Base-by-base conservation (phyloP, 1,140 invertebrate genomes). In the Cyrtorhinus lividipennis region DNA sequence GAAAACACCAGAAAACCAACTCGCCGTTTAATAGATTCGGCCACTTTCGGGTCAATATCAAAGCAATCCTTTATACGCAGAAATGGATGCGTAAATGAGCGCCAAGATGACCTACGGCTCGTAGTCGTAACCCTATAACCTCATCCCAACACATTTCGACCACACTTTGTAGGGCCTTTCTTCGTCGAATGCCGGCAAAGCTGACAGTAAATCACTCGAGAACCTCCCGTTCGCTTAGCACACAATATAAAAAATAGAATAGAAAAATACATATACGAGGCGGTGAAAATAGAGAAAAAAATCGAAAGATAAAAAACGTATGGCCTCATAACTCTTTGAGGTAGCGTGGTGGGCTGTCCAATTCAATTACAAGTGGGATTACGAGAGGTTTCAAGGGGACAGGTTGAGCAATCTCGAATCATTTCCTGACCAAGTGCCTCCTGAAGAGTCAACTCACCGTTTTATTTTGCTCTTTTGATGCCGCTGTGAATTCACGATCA, bases 201-300 rank as follows among this genome's bases (percentile, higher is more conserved):
- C 48, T 12, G 48, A 53, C 18, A 5, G 48, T 53, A 53, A 53
- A 53, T 53, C 48, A 53, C 18, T 53, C 48, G 48, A 53, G 20
- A 53, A 53, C 48, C 48, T 53, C 48, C 48, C 10, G 48, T 38
- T 10, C 48, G 48, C 48, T 53, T 53, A 53, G 20, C 48, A 53
- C 48, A 53, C 48, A 53, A 53, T 53, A 53, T 53, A 53, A 53
- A 53, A n/a, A 53, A 53, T 53, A 53, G 48, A 53, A 53, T 13
- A 5, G 20, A 20, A 53, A 53, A 53, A 53, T 10, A 53, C 20
- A 53, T 53, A 20, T 53, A 53, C 48, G 20, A 53, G 48, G 48
- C 10, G 20, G 48, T 15, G 48, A 22, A 53, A 20, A 53, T n/a
- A n/a, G n/a, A 53, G 20, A 53, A 53, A 53, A 22, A 20, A 20